phyloP scores from a whole-genome alignment of 2,113 vertebrate genomes.

The Xiphophorus maculatus region DNA sequence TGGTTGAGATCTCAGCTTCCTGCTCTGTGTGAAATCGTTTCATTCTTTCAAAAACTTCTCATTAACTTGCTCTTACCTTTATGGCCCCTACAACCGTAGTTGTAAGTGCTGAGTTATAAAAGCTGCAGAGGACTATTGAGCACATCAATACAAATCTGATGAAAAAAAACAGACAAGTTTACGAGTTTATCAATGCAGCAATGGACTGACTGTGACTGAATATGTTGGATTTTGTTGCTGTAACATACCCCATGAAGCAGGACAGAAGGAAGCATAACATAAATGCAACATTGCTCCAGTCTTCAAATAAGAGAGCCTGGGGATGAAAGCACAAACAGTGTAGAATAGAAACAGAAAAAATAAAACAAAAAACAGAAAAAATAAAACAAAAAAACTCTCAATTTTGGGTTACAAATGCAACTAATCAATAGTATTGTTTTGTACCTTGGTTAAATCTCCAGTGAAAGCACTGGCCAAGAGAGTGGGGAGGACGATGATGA shows the following conservation, averaged over 20 bases:
- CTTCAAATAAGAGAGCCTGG: slow-evolving; percentile 85
- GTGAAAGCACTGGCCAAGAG: slow-evolving; percentile 82
- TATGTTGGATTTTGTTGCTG: neutral
- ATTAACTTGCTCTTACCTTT: slow-evolving; percentile 79
- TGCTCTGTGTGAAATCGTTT: neutral
- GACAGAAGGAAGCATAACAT: slow-evolving; percentile 88
- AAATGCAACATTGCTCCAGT: slow-evolving; percentile 86
- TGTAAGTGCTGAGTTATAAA: slow-evolving; percentile 92
- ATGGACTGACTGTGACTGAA: neutral
- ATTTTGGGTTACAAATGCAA: neutral
- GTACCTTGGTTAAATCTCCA: slow-evolving; percentile 88
- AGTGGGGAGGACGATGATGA: slow-evolving; percentile 88
- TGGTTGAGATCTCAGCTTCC: neutral
- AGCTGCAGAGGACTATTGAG: slow-evolving; percentile 89
- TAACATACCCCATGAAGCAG: slow-evolving; percentile 91
- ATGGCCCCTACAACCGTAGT: slow-evolving; percentile 90
- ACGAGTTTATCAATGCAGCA: neutral
- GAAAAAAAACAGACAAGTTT: neutral
- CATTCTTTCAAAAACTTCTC: neutral
- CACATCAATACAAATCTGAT: slow-evolving; percentile 92
- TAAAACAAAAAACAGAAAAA: neutral
- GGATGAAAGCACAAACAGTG: slow-evolving; percentile 15
- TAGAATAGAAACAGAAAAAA: no score
- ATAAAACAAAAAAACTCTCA: neutral
- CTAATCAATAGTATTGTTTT: neutral